Evolutionary conservation across 2,797 vertebrate species (phyloP).

Genomic region (Lepus townsendii): DNA sequence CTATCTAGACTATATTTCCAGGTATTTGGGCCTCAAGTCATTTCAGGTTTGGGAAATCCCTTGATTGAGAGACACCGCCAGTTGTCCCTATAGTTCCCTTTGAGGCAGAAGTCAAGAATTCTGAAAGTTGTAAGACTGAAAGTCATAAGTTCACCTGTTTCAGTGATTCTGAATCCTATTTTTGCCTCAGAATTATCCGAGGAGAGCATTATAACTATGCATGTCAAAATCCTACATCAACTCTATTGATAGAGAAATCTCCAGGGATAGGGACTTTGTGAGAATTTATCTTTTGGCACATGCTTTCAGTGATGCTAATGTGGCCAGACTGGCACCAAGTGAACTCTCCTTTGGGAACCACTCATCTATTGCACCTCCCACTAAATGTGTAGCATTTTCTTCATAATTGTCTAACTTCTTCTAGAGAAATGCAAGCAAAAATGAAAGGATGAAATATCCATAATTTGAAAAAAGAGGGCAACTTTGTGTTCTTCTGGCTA

Average conservation of each 20-base stretch:
- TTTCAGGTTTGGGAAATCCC: neutral
- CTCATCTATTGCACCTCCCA: neutral
- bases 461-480: neutral
- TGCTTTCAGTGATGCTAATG: neutral
- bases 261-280: neutral
- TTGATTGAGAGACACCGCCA: neutral
- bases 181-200: neutral
- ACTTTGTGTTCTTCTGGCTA: neutral
- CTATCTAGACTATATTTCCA: neutral
- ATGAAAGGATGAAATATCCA: neutral
- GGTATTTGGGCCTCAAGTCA: neutral
- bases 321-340: neutral
- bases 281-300: neutral
- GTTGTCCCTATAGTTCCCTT: neutral
- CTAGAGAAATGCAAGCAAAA: neutral
- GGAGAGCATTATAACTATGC: neutral
- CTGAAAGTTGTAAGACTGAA: neutral
- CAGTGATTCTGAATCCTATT: neutral
- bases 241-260: neutral
- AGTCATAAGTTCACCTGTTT: neutral
- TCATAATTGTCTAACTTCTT: neutral
- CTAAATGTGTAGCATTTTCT: neutral
- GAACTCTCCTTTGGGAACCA: neutral
- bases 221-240: neutral
- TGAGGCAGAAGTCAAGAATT: neutral